These are phyloP conservation scores for Porites cylindrica DNA, from an alignment of 92 coral and sea anemone species.

Conservation along the genomic window DNA sequence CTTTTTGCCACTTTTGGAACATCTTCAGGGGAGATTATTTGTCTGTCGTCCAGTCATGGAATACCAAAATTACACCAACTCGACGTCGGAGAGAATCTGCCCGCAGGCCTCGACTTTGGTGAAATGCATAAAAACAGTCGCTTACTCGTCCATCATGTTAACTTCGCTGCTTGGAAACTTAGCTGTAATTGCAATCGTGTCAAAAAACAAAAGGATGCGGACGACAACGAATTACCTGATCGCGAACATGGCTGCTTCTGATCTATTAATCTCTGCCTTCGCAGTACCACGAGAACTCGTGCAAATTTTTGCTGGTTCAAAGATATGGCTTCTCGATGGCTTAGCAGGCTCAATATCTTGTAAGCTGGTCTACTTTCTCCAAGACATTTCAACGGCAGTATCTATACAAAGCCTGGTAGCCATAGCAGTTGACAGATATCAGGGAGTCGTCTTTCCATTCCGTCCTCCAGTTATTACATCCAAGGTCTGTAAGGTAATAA, in stretches of 20 bases:
- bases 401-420: conserved; percentile 51
- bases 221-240: conserved; percentile 60
- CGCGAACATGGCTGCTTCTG: conserved; percentile 60
- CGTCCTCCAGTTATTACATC: conserved; percentile 15
- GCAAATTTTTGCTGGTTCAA: conserved; percentile 27
- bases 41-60: neutral
- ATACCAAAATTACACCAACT: neutral
- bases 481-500: conserved; percentile 12
- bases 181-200: conserved; percentile 39
- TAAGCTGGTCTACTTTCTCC: conserved; percentile 59
- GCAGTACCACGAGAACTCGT: conserved; percentile 52
- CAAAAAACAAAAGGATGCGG: conserved; percentile 45
- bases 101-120: neutral
- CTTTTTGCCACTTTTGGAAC: neutral
- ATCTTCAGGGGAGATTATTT: neutral
- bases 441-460: conserved; percentile 57
- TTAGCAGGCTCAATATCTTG: conserved; percentile 21
- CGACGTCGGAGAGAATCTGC: neutral
- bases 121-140: conserved; percentile 1
- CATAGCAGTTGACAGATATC: conserved; percentile 54
- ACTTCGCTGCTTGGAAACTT: conserved; percentile 53
- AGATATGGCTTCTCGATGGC: conserved; percentile 39
- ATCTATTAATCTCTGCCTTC: conserved; percentile 31
- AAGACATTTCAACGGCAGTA: conserved; percentile 61
- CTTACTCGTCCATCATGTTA: conserved; percentile 34